phyloP scores from a whole-genome alignment of 2,113 vertebrate species.

The Dicaeum eximium region DNA sequence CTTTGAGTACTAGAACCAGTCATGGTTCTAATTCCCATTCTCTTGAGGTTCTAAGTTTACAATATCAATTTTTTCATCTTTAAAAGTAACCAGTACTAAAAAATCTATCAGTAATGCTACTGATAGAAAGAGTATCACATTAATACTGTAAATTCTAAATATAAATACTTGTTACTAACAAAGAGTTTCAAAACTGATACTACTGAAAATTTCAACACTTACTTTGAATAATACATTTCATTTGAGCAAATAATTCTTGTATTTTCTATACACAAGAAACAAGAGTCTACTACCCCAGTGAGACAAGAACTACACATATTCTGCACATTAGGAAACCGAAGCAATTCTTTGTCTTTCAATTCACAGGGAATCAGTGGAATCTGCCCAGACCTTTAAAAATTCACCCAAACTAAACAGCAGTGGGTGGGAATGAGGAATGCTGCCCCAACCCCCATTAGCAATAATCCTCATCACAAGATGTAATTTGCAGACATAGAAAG shows the following conservation, averaged over 20 bases:
- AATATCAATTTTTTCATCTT: not conserved
- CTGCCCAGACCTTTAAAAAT: not conserved
- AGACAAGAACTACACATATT: not conserved
- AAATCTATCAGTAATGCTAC: not conserved
- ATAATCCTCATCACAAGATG: constrained; percentile 5
- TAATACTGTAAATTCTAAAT: not conserved
- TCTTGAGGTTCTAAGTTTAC: not conserved
- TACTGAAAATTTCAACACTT: not conserved
- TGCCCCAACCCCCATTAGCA: not conserved
- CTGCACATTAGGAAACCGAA: not conserved
- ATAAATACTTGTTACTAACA: not conserved
- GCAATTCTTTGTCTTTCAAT: not conserved
- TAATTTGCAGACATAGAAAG: not conserved
- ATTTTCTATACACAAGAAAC: not conserved
- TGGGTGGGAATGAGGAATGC: not conserved
- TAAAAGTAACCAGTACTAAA: not conserved
- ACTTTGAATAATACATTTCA: not conserved
- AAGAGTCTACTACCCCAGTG: not conserved
- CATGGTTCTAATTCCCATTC: not conserved
- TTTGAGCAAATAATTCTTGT: not conserved
- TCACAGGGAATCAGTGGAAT: not conserved
- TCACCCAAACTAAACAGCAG: not conserved
- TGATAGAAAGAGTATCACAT: not conserved
- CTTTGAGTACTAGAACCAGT: not conserved
- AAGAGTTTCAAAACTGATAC: not conserved